Percentiles rank a stretch among this genome's conserved stretches.
Evolutionary conservation across 1,140 invertebrate genomes (phyloP).

Genomic region (Aphaenogaster ashmeadi): DNA sequence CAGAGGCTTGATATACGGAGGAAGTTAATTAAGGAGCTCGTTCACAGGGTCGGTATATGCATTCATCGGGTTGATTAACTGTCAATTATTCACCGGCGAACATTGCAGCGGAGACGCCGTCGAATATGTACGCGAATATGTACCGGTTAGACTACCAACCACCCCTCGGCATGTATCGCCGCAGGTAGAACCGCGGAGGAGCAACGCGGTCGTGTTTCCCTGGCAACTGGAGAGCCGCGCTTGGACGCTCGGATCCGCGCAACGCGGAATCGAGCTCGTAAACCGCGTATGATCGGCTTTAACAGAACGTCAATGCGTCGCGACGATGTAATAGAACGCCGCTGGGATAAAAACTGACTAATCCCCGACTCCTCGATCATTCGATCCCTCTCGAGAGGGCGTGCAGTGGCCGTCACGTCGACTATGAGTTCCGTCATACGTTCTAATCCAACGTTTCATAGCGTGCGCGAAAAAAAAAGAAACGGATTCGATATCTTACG

Average conservation of each 20-base stretch:
- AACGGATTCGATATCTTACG: constrained; percentile 34
- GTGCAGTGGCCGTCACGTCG: not conserved
- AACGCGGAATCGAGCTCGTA: constrained; percentile 9
- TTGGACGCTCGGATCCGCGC: not conserved
- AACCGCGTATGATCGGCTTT: constrained; percentile 26
- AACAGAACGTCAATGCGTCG: constrained; percentile 3
- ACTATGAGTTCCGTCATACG: not conserved
- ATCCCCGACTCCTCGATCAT: not conserved
- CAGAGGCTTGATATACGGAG: too few species aligned
- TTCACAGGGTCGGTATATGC: not conserved
- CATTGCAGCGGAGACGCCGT: not conserved
- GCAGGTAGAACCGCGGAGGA: constrained; percentile 47
- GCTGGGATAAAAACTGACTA: constrained; percentile 17
- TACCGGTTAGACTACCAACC: constrained; percentile 30
- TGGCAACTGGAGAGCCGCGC: constrained; percentile 42
- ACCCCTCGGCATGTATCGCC: constrained; percentile 33
- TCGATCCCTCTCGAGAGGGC: not conserved
- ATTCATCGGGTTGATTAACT: constrained; percentile 3
- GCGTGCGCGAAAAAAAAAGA: not conserved
- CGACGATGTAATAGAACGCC: constrained; percentile 18
- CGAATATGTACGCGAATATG: constrained; percentile 4
- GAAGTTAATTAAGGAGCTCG: constrained; percentile 8
- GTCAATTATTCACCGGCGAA: constrained; percentile 29
- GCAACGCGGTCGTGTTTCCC: constrained; percentile 47
- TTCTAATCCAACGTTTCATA: not conserved